phyloP scores from a whole-genome alignment of 2,888 invertebrate genomes.

The Aspidapion aeneum region DNA sequence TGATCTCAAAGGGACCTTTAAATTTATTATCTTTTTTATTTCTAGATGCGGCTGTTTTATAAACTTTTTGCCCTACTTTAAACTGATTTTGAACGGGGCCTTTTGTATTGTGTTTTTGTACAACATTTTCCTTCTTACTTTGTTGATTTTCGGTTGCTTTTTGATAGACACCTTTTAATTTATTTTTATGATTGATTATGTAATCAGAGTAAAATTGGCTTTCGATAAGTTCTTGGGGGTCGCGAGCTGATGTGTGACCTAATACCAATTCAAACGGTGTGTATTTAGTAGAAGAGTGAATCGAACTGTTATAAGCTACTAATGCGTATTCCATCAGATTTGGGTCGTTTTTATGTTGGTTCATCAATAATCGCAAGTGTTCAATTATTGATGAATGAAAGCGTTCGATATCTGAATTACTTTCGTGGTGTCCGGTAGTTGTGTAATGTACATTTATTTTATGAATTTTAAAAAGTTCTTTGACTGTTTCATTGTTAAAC shows the following conservation, averaged over 20 bases:
- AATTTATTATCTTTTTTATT: constrained; percentile 3
- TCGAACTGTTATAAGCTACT: constrained; percentile 3
- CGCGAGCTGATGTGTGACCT: too few relatives aligned
- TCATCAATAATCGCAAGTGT: constrained; percentile 8
- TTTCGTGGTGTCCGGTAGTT: constrained; percentile 8
- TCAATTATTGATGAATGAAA: constrained; percentile 10
- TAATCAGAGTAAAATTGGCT: not conserved
- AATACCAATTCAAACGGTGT: too few relatives aligned
- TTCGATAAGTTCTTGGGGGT: constrained; percentile 3
- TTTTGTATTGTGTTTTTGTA: not conserved
- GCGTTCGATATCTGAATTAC: constrained; percentile 10
- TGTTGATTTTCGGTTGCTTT: not conserved
- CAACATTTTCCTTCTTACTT: not conserved
- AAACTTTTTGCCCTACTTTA: constrained; percentile 1
- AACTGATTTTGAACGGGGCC: not conserved
- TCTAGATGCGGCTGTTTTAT: not conserved
- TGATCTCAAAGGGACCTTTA: not conserved
- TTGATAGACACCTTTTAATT: constrained; percentile 1
- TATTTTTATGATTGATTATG: constrained; percentile 1
- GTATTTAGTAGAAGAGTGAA: not conserved
- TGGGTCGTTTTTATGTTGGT: not conserved
- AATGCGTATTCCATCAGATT: constrained; percentile 5
- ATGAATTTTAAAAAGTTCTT: constrained; percentile 8
- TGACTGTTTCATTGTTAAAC: constrained; percentile 10
- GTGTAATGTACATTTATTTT: constrained; percentile 7